Evolutionary conservation across 2,113 vertebrate species (phyloP).

Genomic region (Coregonus clupeaformis): DNA sequence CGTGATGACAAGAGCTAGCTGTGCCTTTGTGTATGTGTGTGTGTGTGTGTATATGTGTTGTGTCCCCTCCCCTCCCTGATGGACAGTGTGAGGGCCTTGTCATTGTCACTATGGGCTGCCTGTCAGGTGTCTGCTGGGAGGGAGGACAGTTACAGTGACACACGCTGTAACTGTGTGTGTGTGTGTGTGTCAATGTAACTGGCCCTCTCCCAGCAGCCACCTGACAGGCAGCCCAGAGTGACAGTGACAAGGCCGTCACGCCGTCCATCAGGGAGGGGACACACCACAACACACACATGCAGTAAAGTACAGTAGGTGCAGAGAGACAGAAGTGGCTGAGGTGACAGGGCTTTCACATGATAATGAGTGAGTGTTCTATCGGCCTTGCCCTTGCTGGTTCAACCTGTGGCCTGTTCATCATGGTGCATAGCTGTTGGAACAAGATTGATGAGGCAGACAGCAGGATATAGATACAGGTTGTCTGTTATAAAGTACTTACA

Average conservation of each 20-base stretch:
- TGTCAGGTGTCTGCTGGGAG: neutral
- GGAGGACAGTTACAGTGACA: neutral
- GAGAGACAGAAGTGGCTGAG: neutral
- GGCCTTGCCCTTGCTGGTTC: neutral
- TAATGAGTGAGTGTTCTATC: conserved; percentile 2
- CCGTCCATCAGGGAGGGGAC: neutral
- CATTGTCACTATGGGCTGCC: no score
- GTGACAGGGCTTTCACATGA: neutral
- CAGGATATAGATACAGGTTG: neutral
- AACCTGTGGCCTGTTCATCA: neutral
- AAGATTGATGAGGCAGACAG: neutral
- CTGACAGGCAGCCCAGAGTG: neutral
- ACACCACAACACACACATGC: neutral
- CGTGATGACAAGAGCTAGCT: neutral
- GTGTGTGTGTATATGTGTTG: no score
- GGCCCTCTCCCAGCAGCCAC: neutral
- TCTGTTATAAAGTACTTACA: conserved; percentile 78
- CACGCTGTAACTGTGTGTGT: no score
- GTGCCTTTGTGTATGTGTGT: no score
- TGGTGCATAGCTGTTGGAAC: neutral
- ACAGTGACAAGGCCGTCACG: neutral
- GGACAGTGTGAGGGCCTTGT: neutral
- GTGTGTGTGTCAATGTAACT: neutral
- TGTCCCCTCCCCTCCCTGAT: neutral
- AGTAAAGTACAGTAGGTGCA: no score